A percentile compares a stretch with the other conserved stretches of the same genome.
phyloP scores from a whole-genome alignment of 2,797 vertebrate species.

The Catostomus latipinnis region DNA sequence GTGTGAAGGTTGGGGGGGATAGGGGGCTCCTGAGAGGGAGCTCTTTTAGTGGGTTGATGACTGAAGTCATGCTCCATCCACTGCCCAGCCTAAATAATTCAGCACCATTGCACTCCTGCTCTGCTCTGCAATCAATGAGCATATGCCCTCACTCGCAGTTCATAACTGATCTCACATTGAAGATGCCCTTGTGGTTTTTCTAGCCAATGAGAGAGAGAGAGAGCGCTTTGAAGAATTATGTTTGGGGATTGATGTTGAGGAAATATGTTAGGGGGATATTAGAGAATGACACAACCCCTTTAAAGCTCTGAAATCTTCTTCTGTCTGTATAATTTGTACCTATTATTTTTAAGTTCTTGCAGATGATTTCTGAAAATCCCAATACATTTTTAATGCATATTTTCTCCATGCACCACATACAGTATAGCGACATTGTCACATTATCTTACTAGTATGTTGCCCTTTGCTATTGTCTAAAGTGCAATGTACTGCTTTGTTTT shows the following conservation, averaged over 20 bases:
- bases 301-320: slow-evolving; percentile 13
- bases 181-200: slow-evolving; percentile 51
- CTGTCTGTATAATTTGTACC: too few relatives aligned
- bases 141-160: slow-evolving; percentile 50
- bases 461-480: too few relatives aligned
- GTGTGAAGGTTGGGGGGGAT: slow-evolving; percentile 42
- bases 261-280: background rate
- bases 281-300: background rate
- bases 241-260: background rate
- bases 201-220: slow-evolving; percentile 33
- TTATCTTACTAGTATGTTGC: too few relatives aligned
- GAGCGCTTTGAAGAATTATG: slow-evolving; percentile 19
- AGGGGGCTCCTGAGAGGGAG: slow-evolving; percentile 47
- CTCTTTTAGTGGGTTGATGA: slow-evolving; percentile 8
- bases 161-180: slow-evolving; percentile 50
- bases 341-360: too few relatives aligned
- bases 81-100: slow-evolving; percentile 61
- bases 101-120: slow-evolving; percentile 53
- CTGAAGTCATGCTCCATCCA: slow-evolving; percentile 38
- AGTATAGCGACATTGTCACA: too few relatives aligned
- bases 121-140: slow-evolving; percentile 60
- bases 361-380: too few relatives aligned
- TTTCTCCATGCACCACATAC: too few relatives aligned
- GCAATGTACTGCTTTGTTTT: too few relatives aligned
- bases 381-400: too few relatives aligned